A percentile compares a stretch with the other conserved stretches of the same genome.
Evolutionary conservation across 2,113 vertebrate genomes (phyloP).

Genomic region (Laticauda laticaudata): DNA sequence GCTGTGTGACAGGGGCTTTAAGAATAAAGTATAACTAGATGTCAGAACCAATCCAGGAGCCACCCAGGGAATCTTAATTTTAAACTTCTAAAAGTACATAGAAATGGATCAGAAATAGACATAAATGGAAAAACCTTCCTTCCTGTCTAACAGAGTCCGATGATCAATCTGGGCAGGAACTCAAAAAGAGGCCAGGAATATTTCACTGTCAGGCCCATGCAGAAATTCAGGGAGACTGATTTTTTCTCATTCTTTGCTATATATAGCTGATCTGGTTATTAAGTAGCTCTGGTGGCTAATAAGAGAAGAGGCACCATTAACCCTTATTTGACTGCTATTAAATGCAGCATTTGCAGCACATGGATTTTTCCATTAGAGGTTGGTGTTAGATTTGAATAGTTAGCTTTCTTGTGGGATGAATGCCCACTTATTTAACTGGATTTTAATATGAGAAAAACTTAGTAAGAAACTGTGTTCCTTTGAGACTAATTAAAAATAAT

Average conservation of each 20-base stretch:
- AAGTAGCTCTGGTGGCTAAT: slow-evolving; percentile 60
- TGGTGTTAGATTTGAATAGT: slow-evolving; percentile 39
- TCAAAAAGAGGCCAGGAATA: background rate
- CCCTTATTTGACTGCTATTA: slow-evolving; percentile 45
- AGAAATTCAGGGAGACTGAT: background rate
- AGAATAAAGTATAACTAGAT: background rate
- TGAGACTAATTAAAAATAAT: background rate
- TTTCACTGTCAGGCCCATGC: too few species aligned
- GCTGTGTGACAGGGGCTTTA: background rate
- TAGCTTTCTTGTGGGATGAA: slow-evolving; percentile 33
- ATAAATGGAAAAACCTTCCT: background rate
- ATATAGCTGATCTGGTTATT: slow-evolving; percentile 40
- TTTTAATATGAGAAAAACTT: slow-evolving; percentile 25
- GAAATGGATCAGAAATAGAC: background rate
- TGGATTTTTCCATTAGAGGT: slow-evolving; percentile 50
- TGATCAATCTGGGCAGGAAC: background rate
- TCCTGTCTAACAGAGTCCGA: background rate
- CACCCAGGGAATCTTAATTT: background rate
- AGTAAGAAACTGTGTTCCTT: background rate
- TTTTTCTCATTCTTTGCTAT: slow-evolving; percentile 35
- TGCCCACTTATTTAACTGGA: background rate
- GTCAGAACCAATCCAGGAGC: too few species aligned
- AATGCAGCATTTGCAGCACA: slow-evolving; percentile 23
- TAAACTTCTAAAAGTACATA: background rate
- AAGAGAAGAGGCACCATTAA: slow-evolving; percentile 30